phyloP scores from a whole-genome alignment of 2,888 invertebrate species.

The Saturnia japonica region DNA sequence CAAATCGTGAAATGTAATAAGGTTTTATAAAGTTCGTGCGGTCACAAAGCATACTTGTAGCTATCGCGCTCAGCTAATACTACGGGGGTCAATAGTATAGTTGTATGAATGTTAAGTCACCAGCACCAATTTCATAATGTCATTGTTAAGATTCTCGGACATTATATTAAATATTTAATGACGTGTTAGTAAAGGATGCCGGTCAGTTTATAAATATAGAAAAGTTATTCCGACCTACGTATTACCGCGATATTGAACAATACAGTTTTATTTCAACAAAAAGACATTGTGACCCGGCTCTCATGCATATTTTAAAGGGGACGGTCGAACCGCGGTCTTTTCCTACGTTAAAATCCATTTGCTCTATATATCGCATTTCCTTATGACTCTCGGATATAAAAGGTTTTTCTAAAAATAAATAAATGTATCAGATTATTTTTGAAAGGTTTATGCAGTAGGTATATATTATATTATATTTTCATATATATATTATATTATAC shows the following conservation, averaged over 20 bases:
- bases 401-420: constrained; percentile 19
- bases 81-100: no score
- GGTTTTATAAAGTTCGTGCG: no score
- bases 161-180: no score
- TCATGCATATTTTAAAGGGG: constrained; percentile 65
- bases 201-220: constrained; percentile 23
- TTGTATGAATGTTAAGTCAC: no score
- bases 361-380: constrained; percentile 35
- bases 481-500: not conserved
- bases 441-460: not conserved
- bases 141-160: no score
- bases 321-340: constrained; percentile 48
- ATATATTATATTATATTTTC: not conserved
- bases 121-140: no score
- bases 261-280: constrained; percentile 53
- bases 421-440: constrained; percentile 8
- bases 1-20: no score
- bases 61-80: no score
- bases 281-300: constrained; percentile 51
- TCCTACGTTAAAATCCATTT: constrained; percentile 41
- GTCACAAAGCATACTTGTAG: no score
- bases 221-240: constrained; percentile 40
- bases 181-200: no score
- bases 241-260: constrained; percentile 44
- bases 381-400: constrained; percentile 25